Percentiles rank a stretch among this genome's conserved stretches.
Conservation (phyloP, 1,140 invertebrate genomes). For the Drosophila gunungcola region DNA sequence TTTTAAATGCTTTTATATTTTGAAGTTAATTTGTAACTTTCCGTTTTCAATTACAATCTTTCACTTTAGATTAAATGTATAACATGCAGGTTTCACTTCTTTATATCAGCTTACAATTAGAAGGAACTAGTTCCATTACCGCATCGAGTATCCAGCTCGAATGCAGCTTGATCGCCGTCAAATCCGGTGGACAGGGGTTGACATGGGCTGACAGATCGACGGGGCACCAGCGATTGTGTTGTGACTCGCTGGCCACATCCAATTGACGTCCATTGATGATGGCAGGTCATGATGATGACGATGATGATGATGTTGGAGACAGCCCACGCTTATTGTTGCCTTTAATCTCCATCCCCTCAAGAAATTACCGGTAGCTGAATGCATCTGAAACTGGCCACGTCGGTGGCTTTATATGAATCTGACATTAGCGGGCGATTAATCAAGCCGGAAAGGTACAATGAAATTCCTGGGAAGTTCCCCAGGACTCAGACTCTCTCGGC, state of each 20-base stretch:
- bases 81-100: not conserved
- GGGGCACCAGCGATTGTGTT: constrained; percentile 51
- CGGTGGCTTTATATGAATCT: constrained; percentile 38
- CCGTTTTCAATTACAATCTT: not conserved
- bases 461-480: constrained; percentile 68
- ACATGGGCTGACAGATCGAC: constrained; percentile 68
- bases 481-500: constrained; percentile 52
- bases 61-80: not conserved
- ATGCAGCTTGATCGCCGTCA: constrained; percentile 36
- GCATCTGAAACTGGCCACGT: constrained; percentile 29
- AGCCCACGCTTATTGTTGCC: constrained; percentile 47
- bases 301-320: constrained; percentile 53
- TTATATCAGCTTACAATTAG: constrained; percentile 14
- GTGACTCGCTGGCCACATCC: constrained; percentile 60
- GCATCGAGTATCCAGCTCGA: constrained; percentile 15
- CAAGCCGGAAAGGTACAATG: constrained; percentile 37
- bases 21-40: not conserved
- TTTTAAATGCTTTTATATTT: not conserved
- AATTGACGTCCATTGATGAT: constrained; percentile 75
- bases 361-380: constrained; percentile 28
- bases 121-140: constrained; percentile 25
- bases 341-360: not conserved
- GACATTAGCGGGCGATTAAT: constrained; percentile 74
- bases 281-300: constrained; percentile 57
- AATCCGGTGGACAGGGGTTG: constrained; percentile 49